Evolutionary conservation across 92 coral and sea anemone species (phyloP).

Genomic region (Galaxea fascicularis): DNA sequence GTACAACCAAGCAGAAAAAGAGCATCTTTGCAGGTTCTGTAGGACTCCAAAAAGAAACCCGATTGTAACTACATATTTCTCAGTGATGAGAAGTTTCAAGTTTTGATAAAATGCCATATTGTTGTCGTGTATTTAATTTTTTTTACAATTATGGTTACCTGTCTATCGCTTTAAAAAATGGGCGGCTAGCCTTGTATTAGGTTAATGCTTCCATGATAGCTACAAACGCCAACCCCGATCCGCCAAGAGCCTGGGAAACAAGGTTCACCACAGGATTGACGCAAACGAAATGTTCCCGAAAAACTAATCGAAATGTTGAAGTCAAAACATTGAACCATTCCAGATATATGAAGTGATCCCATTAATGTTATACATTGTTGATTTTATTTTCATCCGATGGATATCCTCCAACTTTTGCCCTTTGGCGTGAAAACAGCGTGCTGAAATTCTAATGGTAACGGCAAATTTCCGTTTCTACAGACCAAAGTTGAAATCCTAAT

Average conservation of each 20-base stretch:
- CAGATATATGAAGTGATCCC: neutral
- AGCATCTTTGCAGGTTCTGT: too few relatives aligned
- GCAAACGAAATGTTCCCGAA: neutral
- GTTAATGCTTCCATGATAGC: too few relatives aligned
- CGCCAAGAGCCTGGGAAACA: neutral
- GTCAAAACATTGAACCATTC: neutral
- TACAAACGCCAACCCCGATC: too few relatives aligned
- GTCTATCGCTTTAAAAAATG: too few relatives aligned
- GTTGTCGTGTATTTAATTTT: too few relatives aligned
- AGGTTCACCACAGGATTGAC: neutral
- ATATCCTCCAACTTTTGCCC: slow-evolving; percentile 11
- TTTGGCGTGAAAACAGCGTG: neutral
- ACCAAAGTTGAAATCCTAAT: neutral
- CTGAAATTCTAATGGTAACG: slow-evolving; percentile 2
- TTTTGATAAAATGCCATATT: too few relatives aligned
- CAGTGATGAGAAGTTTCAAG: too few relatives aligned
- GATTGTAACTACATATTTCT: too few relatives aligned
- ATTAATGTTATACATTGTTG: neutral
- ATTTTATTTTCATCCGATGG: neutral
- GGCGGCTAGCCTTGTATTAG: too few relatives aligned
- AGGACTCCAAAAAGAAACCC: too few relatives aligned
- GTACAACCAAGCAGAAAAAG: too few relatives aligned
- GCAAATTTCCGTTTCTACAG: slow-evolving; percentile 27
- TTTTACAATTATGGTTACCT: too few relatives aligned
- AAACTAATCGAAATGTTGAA: neutral